Evolutionary conservation across 2,888 invertebrate species (phyloP).

Genomic region (Yponomeuta malinellus): DNA sequence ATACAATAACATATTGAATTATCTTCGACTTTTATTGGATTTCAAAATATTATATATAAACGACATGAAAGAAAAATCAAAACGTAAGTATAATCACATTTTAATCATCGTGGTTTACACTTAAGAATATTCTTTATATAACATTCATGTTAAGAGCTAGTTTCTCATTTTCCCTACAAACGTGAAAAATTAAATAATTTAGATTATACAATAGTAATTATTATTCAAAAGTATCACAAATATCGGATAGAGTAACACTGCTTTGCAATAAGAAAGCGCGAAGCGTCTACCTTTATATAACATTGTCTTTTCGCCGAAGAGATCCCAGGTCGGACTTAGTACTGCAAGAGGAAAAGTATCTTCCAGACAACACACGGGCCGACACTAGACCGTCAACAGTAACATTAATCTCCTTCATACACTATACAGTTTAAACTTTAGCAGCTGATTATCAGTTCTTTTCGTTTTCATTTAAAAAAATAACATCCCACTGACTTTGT

Average conservation of each 20-base stretch:
- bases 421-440: background rate
- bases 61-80: background rate
- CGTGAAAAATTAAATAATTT: slow-evolving; percentile 76
- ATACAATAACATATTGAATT: slow-evolving; percentile 2
- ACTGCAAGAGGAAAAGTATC: slow-evolving; percentile 1
- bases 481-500: background rate
- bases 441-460: background rate
- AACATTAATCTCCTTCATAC: slow-evolving; percentile 7
- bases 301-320: slow-evolving; percentile 6
- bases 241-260: slow-evolving; percentile 68
- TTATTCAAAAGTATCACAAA: slow-evolving; percentile 73
- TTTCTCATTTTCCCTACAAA: slow-evolving; percentile 56
- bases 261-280: slow-evolving; percentile 49
- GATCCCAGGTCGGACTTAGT: slow-evolving; percentile 10
- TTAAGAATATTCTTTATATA: slow-evolving; percentile 55
- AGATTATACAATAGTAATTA: slow-evolving; percentile 66
- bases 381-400: background rate
- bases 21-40: background rate
- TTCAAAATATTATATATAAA: background rate
- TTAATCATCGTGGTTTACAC: slow-evolving; percentile 57
- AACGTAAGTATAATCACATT: slow-evolving; percentile 54
- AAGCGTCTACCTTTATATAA: slow-evolving; percentile 53
- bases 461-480: background rate
- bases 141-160: slow-evolving; percentile 34
- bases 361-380: background rate